These are phyloP conservation scores for Bubo blakistoni DNA, from an alignment of 2,113 vertebrate genomes.

Conservation along the genomic window DNA sequence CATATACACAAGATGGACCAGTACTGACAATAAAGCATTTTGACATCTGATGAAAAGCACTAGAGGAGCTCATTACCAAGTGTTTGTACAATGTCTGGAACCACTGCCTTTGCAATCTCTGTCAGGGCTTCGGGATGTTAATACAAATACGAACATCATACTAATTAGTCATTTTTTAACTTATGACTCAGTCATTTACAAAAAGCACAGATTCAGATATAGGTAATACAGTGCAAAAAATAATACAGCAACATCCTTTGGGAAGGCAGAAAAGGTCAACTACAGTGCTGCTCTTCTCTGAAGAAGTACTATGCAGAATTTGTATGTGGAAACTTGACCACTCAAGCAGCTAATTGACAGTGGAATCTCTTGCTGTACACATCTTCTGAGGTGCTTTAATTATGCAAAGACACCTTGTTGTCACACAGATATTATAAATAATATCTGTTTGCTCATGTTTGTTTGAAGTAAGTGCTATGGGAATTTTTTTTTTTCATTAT, in stretches of 20 bases:
- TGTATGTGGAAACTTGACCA: slow-evolving; percentile 3
- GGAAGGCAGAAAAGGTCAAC: slow-evolving; percentile 41
- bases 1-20: neutral
- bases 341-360: slow-evolving; percentile 54
- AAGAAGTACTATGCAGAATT: neutral
- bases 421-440: slow-evolving; percentile 16
- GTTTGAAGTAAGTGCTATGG: neutral
- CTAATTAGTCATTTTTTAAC: neutral
- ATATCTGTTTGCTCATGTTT: neutral
- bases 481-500: neutral
- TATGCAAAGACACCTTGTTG: slow-evolving; percentile 49
- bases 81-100: neutral
- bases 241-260: neutral
- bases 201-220: neutral
- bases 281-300: neutral
- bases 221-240: neutral
- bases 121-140: neutral
- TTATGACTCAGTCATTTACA: neutral
- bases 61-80: neutral
- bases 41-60: neutral
- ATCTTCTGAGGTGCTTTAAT: slow-evolving; percentile 48
- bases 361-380: slow-evolving; percentile 23
- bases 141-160: neutral
- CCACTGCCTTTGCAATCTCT: neutral
- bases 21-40: neutral